Conservation (phyloP, 2,113 vertebrate species). For the Pelusios castaneus region DNA sequence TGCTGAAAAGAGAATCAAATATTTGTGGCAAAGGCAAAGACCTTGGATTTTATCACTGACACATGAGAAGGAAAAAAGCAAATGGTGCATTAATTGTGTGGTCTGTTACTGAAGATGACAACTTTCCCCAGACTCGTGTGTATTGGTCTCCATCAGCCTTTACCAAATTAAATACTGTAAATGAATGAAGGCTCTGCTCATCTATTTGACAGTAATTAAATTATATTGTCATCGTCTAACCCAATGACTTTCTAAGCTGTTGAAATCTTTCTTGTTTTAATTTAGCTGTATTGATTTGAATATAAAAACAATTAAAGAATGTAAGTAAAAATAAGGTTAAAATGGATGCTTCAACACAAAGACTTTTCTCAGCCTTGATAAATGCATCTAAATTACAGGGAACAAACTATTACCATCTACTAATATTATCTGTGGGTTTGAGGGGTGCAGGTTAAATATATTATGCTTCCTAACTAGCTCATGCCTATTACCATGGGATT, state of each 20-base stretch:
- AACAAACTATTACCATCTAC: not conserved
- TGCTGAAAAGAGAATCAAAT: not conserved
- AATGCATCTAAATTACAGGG: not conserved
- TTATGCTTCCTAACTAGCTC: not conserved
- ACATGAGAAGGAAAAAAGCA: not conserved
- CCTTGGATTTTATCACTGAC: constrained; percentile 15
- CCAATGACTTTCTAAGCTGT: not conserved
- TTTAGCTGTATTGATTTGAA: not conserved
- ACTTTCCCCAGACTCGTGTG: not conserved
- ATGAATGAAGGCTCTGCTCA: not conserved
- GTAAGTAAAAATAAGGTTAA: not conserved
- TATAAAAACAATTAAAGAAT: not conserved
- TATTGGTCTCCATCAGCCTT: not conserved
- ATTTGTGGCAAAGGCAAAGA: not conserved
- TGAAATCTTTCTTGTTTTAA: not conserved
- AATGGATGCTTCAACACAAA: not conserved
- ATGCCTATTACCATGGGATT: not conserved
- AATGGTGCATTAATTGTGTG: not conserved
- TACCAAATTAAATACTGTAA: not conserved
- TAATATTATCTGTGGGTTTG: not conserved
- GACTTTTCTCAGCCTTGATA: not conserved
- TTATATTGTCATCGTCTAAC: not conserved
- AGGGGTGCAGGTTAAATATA: no score
- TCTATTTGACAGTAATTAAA: not conserved
- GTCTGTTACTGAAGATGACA: constrained; percentile 33